phyloP scores from a whole-genome alignment of 2,113 vertebrate genomes.

The Tenrec ecaudatus region DNA sequence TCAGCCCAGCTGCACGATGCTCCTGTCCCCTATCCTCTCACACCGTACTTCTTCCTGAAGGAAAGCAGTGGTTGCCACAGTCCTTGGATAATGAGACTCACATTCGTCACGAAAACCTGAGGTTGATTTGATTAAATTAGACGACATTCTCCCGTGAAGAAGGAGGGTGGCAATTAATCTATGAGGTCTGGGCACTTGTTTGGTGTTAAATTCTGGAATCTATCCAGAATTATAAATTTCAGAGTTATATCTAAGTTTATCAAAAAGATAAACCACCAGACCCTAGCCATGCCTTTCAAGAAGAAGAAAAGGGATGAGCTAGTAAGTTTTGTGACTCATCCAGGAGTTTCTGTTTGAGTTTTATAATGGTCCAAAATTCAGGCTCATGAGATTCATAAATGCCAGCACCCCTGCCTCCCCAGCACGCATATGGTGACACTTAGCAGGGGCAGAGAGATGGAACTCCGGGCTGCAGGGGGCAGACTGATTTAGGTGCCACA shows the following conservation, averaged over 20 bases:
- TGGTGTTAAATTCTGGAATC: background rate
- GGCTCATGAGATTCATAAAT: background rate
- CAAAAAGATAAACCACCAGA: background rate
- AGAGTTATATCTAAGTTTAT: background rate
- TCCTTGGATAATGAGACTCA: background rate
- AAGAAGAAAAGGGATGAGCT: background rate
- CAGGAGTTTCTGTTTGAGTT: background rate
- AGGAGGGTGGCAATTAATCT: background rate
- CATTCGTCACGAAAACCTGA: background rate
- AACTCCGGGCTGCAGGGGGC: background rate
- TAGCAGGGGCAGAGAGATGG: background rate
- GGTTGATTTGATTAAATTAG: background rate
- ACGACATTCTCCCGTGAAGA: background rate
- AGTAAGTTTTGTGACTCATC: background rate
- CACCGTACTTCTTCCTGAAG: background rate
- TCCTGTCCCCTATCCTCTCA: background rate
- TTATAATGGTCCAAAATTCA: background rate
- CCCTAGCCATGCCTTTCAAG: background rate
- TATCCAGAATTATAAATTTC: background rate
- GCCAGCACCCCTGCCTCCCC: background rate
- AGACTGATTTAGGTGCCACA: background rate
- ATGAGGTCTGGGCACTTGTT: background rate
- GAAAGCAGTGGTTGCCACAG: background rate
- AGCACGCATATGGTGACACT: background rate
- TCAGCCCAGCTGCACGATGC: background rate